phyloP scores from a whole-genome alignment of 2,888 invertebrate species.

The Agonopterix subpropinquella region DNA sequence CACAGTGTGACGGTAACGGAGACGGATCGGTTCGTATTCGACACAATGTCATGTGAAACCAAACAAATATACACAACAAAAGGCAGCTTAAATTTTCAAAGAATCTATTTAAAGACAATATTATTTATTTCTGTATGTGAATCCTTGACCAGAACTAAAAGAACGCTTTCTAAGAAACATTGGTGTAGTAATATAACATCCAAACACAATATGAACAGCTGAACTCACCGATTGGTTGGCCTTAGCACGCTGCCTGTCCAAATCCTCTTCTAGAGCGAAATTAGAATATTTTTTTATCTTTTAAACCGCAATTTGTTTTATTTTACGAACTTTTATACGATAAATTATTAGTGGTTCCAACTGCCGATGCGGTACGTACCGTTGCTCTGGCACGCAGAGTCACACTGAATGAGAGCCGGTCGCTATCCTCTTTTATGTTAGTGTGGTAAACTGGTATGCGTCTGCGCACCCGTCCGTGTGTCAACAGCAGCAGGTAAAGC shows the following conservation, averaged over 20 bases:
- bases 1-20: slow-evolving; percentile 23
- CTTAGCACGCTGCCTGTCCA: background rate
- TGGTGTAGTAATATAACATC: too few species aligned
- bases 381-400: slow-evolving; percentile 40
- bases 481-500: slow-evolving; percentile 35
- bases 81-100: too few species aligned
- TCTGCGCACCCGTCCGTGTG: slow-evolving; percentile 27
- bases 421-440: slow-evolving; percentile 68
- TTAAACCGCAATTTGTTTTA: background rate
- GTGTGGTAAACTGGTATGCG: slow-evolving; percentile 61
- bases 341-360: background rate
- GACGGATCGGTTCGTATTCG: background rate
- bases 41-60: too few species aligned
- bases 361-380: slow-evolving; percentile 19
- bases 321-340: background rate
- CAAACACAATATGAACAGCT: background rate
- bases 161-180: too few species aligned
- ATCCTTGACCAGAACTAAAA: too few species aligned
- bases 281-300: background rate
- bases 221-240: slow-evolving; percentile 2
- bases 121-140: too few species aligned
- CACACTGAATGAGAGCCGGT: slow-evolving; percentile 58
- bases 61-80: too few species aligned
- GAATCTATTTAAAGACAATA: too few species aligned
- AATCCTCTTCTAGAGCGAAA: background rate